Evolutionary conservation across 2,113 vertebrate species (phyloP), one percentile per base, ranked within the genome.

Genomic region (Lonchura striata): DNA sequence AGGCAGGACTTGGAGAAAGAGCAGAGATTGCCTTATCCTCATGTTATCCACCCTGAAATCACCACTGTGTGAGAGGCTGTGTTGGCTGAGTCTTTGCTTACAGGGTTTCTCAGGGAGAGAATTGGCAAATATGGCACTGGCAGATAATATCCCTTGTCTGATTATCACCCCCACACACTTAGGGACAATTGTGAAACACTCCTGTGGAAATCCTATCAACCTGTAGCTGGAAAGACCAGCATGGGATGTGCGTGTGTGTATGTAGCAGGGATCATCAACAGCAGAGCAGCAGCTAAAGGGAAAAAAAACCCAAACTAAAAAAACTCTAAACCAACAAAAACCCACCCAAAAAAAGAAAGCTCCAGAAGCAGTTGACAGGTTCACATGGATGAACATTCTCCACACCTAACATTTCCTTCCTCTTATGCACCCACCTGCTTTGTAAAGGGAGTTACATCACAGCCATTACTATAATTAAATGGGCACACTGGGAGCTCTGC

Each of bases 161-260:
- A 63, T 37, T 50, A 70, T 47, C 86, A 68, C 30, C 30, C 16
- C 13, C 25, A 6, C 37, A 37, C 0, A 4, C 52, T 37, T 8
- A 57, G 41, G 33, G 57, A 68, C 28, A 76, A 21, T 42, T 85
- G 35, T 82, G 82, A 92, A 85, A 94, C 25, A 52, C 8, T 76
- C 33, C 49, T 86, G 2, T 52, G 20, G 47, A 94, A 93, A 84
- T 75, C 57, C 53, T 71, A 31, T 13, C 39, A 64, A 15, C 44
- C 60, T 84, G 35, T 13, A 82, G 50, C 74, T 75, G 57, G 31
- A 91, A 78, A 21, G 44, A 75, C 27, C 30, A 57, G 25, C 53
- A 92, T 1, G 4, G 24, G 59, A 77, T 46, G 5, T 1, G 4
- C 3, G 5, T 41, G 16, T 49, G 5, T 2, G 0, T 35, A 19